A percentile compares a stretch with the other conserved stretches of the same genome.
phyloP scores from a whole-genome alignment of 2,113 vertebrate species.

The Eolophus roseicapilla region DNA sequence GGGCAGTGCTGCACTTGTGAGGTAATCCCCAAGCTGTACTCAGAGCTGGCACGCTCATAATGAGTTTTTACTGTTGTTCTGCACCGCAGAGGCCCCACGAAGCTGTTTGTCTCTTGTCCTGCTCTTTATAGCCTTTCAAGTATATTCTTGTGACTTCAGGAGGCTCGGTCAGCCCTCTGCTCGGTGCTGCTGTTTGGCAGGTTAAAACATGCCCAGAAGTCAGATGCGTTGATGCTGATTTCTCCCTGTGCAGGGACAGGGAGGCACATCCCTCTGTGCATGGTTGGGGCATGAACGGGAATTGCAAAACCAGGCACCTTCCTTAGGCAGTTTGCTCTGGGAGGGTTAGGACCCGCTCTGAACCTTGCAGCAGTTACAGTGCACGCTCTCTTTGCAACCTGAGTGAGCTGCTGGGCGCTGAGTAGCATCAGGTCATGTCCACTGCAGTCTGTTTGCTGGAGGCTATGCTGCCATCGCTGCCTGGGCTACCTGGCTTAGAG shows the following conservation, averaged over 20 bases:
- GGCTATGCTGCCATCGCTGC: background rate
- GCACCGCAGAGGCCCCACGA: background rate
- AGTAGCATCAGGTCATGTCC: background rate
- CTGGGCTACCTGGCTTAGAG: background rate
- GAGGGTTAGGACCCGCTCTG: background rate
- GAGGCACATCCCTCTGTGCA: background rate
- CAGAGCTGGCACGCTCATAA: background rate
- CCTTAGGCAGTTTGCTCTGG: background rate
- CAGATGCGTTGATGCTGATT: background rate
- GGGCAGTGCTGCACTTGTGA: background rate
- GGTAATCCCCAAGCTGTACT: background rate
- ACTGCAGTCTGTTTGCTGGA: background rate
- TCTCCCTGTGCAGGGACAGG: background rate
- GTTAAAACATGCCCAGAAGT: constrained; percentile 28
- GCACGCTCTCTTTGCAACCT: background rate
- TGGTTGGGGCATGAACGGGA: background rate
- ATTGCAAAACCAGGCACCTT: background rate
- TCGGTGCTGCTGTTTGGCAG: background rate
- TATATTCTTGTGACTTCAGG: background rate
- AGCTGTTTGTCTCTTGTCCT: background rate
- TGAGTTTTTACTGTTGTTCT: background rate
- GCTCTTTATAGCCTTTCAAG: background rate
- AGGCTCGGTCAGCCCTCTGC: background rate
- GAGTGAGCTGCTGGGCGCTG: background rate
- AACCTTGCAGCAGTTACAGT: background rate